A percentile compares a stretch with the other conserved stretches of the same genome.
phyloP scores from a whole-genome alignment of 2,888 invertebrate genomes.

The Limnephilus lunatus region DNA sequence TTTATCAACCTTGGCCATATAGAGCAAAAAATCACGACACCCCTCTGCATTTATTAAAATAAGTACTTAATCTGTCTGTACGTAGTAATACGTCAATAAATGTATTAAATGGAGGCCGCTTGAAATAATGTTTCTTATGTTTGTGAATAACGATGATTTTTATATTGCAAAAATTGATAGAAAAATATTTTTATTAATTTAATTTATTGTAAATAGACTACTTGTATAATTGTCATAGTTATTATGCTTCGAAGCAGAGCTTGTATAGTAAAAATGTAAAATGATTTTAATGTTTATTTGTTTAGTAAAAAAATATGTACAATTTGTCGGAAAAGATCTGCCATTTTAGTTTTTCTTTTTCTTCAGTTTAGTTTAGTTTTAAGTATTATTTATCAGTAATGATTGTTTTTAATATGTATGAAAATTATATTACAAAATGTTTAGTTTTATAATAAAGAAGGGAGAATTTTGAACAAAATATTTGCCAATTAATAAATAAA shows the following conservation, averaged over 20 bases:
- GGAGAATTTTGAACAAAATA: constrained; percentile 61
- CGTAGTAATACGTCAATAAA: not conserved
- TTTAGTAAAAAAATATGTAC: constrained; percentile 20
- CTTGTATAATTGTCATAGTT: not conserved
- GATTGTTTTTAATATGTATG: constrained; percentile 12
- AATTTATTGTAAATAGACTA: not conserved
- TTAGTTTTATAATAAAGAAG: constrained; percentile 50
- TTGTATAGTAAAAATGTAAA: constrained; percentile 55
- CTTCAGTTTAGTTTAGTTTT: not conserved
- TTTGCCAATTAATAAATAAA: constrained; percentile 63
- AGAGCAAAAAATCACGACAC: too few relatives aligned
- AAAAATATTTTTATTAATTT: not conserved
- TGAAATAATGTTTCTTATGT: not conserved
- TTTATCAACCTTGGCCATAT: too few relatives aligned
- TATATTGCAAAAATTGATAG: not conserved
- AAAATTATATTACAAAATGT: constrained; percentile 43
- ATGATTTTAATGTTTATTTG: constrained; percentile 29
- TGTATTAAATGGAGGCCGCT: not conserved
- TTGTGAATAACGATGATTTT: not conserved
- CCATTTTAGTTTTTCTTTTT: constrained; percentile 20
- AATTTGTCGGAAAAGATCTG: not conserved
- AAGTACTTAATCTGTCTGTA: not conserved
- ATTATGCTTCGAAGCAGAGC: constrained; percentile 53
- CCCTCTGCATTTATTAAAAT: too few relatives aligned
- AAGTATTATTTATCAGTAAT: constrained; percentile 15